Evolutionary conservation across 2,113 vertebrate genomes (phyloP), one percentile per base, ranked within the genome.

Genomic region (Lophura nycthemera): DNA sequence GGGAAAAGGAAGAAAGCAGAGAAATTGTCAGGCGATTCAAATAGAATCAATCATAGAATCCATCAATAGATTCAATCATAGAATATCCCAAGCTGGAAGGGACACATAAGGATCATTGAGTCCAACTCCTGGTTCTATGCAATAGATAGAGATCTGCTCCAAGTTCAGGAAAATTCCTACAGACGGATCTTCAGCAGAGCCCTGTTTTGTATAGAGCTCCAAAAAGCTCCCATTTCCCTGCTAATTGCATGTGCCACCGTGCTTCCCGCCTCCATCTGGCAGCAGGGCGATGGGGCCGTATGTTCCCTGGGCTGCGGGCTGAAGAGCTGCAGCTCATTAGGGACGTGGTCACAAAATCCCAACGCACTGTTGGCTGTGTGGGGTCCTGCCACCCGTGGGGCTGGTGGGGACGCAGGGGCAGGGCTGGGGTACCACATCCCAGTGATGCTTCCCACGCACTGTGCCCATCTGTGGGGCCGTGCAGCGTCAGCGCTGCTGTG

Each of bases 241-340:
- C 70, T 90, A 93, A 96, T 93, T 75, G 87, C 88, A 72, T 95
- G 90, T 93, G 88, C 95, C 84, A 54, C 82, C 13, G 79, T 56
- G 87, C 84, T 96, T 95, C 92, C 94, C 91, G 83, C 71, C 86
- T 96, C 93, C 92, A 85, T 85, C 88, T 92, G 94, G 94, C 77
- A 93, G 85, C 63, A 2, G 88, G 91, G 86, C 88, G 91, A 90
- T 86, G 88, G 63, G 86, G 57, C 96, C 96, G 91, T 96, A 95
- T 96, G 96, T 89, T 88, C 75, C 79, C 76, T 57, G 75, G 78
- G 79, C 66, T 85, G 78, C 25, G 60, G 3, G 14, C 84, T 92
- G 74, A 93, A 82, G 87, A 91, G 4, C 54, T 27, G 56, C 24
- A 9, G 67, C 83, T 88, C 73, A 56, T 90, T 54, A 54, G 3